These are phyloP conservation scores for Chironomus tepperi DNA, from an alignment of 1,140 invertebrate species.

Conservation along the genomic window DNA sequence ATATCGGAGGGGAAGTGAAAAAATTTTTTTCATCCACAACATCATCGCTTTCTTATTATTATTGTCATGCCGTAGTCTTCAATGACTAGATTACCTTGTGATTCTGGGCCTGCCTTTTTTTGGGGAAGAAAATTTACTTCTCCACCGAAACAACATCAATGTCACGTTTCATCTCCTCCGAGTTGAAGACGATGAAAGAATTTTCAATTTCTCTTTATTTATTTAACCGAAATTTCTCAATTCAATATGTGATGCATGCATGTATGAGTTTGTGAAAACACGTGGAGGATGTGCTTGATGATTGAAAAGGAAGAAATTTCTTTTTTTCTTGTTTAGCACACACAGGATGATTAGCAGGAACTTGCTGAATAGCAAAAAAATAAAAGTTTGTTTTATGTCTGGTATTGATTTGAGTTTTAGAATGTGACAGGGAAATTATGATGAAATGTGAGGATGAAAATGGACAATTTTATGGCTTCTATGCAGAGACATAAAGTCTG, in stretches of 20 bases:
- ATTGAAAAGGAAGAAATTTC: not conserved
- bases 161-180: not conserved
- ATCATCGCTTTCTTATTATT: not conserved
- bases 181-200: not conserved
- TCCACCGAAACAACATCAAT: not conserved
- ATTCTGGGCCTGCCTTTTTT: not conserved
- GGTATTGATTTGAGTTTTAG: no score
- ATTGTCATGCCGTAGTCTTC: not conserved
- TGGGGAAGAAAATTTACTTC: not conserved
- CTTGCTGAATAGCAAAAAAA: no score
- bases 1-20: not conserved
- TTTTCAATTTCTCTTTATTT: conserved; percentile 2
- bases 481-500: no score
- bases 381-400: no score
- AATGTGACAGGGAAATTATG: no score
- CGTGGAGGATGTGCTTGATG: conserved; percentile 11
- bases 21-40: not conserved
- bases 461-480: no score
- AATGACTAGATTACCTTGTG: no score
- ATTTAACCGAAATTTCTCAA: conserved; percentile 1
- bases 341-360: no score
- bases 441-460: no score
- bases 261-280: not conserved
- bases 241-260: no score
- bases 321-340: no score